Evolutionary conservation across 2,797 vertebrate species (phyloP).

Genomic region (Protonibea diacanthus): DNA sequence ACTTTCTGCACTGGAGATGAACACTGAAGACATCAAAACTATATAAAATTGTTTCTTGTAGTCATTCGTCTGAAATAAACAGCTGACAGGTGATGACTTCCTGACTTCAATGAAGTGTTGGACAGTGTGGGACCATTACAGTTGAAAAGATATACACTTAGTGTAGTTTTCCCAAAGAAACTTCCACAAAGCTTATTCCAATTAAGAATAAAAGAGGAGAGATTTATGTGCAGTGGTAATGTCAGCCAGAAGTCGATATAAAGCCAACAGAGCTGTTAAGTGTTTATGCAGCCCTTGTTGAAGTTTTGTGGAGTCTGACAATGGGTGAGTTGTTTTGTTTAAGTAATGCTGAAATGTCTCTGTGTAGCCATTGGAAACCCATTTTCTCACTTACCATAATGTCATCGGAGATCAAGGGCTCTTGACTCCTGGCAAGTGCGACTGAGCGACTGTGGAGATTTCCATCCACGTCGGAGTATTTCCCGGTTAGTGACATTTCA

Average conservation of each 20-base stretch:
- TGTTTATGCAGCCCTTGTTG: background rate
- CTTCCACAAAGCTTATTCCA: background rate
- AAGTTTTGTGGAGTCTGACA: background rate
- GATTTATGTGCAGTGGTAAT: no score
- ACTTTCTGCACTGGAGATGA: no score
- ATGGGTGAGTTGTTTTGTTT: no score
- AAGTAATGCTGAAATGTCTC: background rate
- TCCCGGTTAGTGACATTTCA: conserved; percentile 92
- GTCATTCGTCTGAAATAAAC: background rate
- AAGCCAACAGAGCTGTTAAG: background rate
- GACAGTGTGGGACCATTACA: background rate
- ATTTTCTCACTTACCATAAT: conserved; percentile 76
- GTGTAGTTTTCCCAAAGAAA: background rate
- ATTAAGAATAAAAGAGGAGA: background rate
- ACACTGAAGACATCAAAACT: no score
- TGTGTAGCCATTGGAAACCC: background rate
- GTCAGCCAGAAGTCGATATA: background rate
- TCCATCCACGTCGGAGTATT: conserved; percentile 87
- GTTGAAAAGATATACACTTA: background rate
- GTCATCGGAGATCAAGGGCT: conserved; percentile 91
- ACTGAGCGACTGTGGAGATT: conserved; percentile 84
- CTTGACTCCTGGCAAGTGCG: conserved; percentile 94
- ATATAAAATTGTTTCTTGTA: no score
- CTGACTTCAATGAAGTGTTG: no score
- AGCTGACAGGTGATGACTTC: background rate